Base-by-base conservation (phyloP, 2,797 vertebrate genomes). In the Enteromius mattozi region DNA sequence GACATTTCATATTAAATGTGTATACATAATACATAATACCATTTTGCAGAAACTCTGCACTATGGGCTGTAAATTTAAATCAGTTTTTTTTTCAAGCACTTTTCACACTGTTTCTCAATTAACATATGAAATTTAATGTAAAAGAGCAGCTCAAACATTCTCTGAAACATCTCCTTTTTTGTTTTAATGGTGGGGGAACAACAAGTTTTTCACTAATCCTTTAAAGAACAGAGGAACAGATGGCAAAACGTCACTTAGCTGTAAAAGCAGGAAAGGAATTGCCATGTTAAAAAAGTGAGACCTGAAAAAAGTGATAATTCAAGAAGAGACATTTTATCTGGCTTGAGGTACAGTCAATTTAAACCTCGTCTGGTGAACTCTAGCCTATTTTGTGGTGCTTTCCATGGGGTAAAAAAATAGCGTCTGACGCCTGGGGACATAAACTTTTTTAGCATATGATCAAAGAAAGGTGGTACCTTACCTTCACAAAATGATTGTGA, bases 341-440 rank as follows among this genome's bases (percentile, higher is more conserved):
- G 9, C 27, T 74, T 19, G 6, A 19, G 16, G 51, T 76, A 76
- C 61, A 49, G 65, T 40, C 21, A 54, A 54, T 70, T 54, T 70
- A 70, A 40, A 80, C 30, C 71, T 35, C 10, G 13, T 75, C 33
- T 24, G 33, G 49, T 81, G n/a, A 59, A 70, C n/a, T 30, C 66
- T 14, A 56, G 17, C 12, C 19, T 56, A 13, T 30, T 54, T 24
- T 56, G 30, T 24, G 47, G 9, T 37, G 59, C 49, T 71, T 70
- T 71, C 35, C n/a, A 42, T 56, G 3, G 30, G 17, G 30, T 37
- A 49, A 4, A 68, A 66, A 80, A 37, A 79, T 5, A 66, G 30
- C 27, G 19, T 49, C 30, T 17, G 1, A 51, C 13, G 24, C 59
- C 13, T 27, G 24, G 24, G 59, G 12, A 6, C 27, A 63, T 63